A percentile compares a stretch with the other conserved stretches of the same genome.
phyloP scores from a whole-genome alignment of 2,797 vertebrate genomes.

The Amblyraja radiata region DNA sequence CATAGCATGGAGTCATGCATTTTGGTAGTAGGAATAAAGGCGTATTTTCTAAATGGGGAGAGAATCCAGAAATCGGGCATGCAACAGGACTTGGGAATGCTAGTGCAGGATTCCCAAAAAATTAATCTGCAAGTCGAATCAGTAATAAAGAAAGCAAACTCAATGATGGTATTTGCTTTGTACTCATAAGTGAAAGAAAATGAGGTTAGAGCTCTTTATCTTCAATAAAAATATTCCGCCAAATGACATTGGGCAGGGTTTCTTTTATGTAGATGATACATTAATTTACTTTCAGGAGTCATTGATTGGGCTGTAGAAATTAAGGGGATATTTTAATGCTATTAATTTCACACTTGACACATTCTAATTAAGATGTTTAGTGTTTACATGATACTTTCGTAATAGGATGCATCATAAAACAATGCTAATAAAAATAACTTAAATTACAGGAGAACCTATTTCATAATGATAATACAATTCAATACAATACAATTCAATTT shows the following conservation, averaged over 20 bases:
- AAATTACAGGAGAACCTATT: not conserved
- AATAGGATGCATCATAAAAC: not conserved
- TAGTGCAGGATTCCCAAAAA: no score
- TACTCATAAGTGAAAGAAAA: not conserved
- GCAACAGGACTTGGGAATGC: no score
- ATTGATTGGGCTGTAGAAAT: not conserved
- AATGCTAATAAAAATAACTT: not conserved
- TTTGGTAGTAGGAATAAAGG: no score
- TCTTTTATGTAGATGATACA: not conserved
- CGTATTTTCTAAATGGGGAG: no score
- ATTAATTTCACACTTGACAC: slow-evolving; percentile 15
- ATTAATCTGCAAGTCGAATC: no score
- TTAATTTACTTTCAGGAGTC: not conserved
- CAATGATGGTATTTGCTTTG: no score
- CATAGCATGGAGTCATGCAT: no score
- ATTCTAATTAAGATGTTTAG: slow-evolving; percentile 23
- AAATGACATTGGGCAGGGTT: not conserved
- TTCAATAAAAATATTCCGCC: not conserved
- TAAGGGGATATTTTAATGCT: slow-evolving; percentile 2
- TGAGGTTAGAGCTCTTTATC: not conserved
- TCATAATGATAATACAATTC: slow-evolving; percentile 3
- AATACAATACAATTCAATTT: no score
- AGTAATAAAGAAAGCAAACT: no score
- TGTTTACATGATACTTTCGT: not conserved
- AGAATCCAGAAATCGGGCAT: no score